Evolutionary conservation across 2,888 invertebrate species (phyloP).

Genomic region (Stratiomys singularior): DNA sequence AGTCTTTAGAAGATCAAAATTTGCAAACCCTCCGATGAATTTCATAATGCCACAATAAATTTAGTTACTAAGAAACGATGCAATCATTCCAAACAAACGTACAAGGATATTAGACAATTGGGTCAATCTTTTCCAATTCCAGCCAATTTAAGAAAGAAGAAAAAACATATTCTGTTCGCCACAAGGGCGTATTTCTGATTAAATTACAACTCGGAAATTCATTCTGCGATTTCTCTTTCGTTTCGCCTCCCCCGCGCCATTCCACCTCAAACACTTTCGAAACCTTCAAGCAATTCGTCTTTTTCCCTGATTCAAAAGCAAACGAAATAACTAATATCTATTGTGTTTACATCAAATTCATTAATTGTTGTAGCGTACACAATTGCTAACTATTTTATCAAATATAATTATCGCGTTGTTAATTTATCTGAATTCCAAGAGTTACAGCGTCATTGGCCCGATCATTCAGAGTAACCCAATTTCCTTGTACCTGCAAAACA

Average conservation of each 20-base stretch:
- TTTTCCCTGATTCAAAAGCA: not conserved
- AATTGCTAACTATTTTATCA: conserved; percentile 33
- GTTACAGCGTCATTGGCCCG: not conserved
- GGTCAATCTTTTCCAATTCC: no score
- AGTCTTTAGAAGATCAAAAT: no score
- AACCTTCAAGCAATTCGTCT: not conserved
- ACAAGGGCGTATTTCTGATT: not conserved
- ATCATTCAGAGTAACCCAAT: not conserved
- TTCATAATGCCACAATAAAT: no score
- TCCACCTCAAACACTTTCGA: not conserved
- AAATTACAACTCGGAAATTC: not conserved
- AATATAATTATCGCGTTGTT: conserved; percentile 32
- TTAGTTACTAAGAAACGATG: no score
- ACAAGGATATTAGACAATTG: no score
- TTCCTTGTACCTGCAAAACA: conserved; percentile 21
- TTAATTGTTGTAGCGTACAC: conserved; percentile 22
- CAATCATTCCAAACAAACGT: no score
- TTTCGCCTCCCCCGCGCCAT: not conserved
- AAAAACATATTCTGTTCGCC: not conserved
- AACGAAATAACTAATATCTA: not conserved
- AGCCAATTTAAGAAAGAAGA: no score
- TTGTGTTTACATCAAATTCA: conserved; percentile 14
- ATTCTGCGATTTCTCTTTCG: not conserved
- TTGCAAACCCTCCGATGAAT: no score
- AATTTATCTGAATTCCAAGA: conserved; percentile 16